phyloP scores from a whole-genome alignment of 2,113 vertebrate genomes.

The Ursus arctos region DNA sequence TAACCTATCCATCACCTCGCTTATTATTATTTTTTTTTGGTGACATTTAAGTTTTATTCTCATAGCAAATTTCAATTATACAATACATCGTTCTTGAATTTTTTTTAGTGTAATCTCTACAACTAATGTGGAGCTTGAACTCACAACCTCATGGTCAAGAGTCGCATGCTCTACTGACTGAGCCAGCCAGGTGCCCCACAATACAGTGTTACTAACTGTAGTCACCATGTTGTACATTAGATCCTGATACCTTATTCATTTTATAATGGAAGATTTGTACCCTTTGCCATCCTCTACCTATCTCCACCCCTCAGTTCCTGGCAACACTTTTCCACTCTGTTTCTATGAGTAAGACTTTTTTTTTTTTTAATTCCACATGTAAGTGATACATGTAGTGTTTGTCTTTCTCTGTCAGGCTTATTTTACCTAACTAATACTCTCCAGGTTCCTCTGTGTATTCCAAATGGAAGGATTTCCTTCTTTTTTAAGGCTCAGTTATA shows the following conservation, averaged over 20 bases:
- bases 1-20: not conserved
- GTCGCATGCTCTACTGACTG: not conserved
- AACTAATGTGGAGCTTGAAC: not conserved
- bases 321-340: not conserved
- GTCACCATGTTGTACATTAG: not conserved
- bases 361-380: too few relatives aligned
- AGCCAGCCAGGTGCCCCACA: not conserved
- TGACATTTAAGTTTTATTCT: not conserved
- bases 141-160: not conserved
- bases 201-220: not conserved
- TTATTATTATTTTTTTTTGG: not conserved
- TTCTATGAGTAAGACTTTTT: not conserved
- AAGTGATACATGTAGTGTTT: not conserved
- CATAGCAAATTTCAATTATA: not conserved
- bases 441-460: not conserved
- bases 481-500: not conserved
- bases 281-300: not conserved
- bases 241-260: not conserved
- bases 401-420: not conserved
- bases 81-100: not conserved
- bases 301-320: not conserved
- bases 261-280: not conserved
- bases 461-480: not conserved
- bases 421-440: not conserved
- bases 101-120: not conserved